Base-by-base conservation (phyloP, 2,888 invertebrate genomes). In the Cephus sareptanus region DNA sequence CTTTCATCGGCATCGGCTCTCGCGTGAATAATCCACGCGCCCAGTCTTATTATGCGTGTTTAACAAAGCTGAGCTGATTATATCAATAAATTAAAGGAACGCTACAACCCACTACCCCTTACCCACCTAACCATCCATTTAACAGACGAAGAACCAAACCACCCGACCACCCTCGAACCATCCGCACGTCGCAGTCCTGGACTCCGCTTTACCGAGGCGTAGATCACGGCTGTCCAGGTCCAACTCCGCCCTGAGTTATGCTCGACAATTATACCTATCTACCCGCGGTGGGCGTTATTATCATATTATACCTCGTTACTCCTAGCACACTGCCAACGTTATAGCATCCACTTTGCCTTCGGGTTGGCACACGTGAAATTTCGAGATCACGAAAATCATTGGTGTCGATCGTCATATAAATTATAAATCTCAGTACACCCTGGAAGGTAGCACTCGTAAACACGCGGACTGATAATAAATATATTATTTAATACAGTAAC, bases 221-320 rank as follows among this genome's bases (percentile, higher is more conserved):
- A 89, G 87, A 88, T 89, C 89, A 89, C 87, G 84, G 80, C 85
- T 85, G 88, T 89, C 87, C 87, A 85, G 85, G 85, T 85, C 83
- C 56, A 56, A 87, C 87, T 88, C 88, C 87, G 87, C 86, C 87
- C 85, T 90, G 89, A 89, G 87, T 90, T 90, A 90, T 89, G 89
- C 88, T 87, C 89, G 90, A 90, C 90, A 89, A 90, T 90, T 90
- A 89, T 89, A 89, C 87, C 87, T 86, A 87, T 88, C 87, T 87
- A 85, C 83, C 87, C 86, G 84, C 82, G 86, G 87, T 88, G 88
- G 88, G 87, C 87, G 87, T 89, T 89, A 89, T 89, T 90, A 89
- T 89, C 89, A 89, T 89, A 89, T 89, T 89, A 88, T 87, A 88
- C 82, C 79, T 74, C 79, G 84, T 85, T 83, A 83, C 82, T 81